Conservation (phyloP, 1,140 invertebrate species). For the Elymnias hypermnestra region DNA sequence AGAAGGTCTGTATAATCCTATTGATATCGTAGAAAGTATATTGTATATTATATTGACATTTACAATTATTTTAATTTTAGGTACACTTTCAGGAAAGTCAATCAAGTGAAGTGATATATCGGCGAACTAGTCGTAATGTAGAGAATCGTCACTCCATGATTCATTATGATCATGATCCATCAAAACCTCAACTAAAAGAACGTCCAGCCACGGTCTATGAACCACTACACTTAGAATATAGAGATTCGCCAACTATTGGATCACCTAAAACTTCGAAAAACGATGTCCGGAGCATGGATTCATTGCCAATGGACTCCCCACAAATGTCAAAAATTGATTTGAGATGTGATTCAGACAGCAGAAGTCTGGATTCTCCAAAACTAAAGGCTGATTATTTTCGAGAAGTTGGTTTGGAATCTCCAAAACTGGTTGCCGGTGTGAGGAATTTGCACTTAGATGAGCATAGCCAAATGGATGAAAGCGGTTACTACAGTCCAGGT, state of each 20-base stretch:
- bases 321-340: conserved; percentile 67
- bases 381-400: conserved; percentile 64
- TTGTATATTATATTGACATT: not conserved
- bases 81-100: conserved; percentile 65
- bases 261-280: conserved; percentile 63
- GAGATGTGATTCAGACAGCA: conserved; percentile 55
- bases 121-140: conserved; percentile 48
- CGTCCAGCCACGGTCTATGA: conserved; percentile 60
- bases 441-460: conserved; percentile 63
- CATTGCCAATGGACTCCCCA: conserved; percentile 71
- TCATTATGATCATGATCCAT: conserved; percentile 62
- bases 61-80: conserved; percentile 25
- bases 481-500: conserved; percentile 64
- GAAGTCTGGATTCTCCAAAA: conserved; percentile 71
- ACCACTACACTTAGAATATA: conserved; percentile 55
- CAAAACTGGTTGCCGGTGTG: conserved; percentile 51
- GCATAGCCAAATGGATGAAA: conserved; percentile 64
- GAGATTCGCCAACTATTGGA: conserved; percentile 57
- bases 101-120: conserved; percentile 48
- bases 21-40: not conserved
- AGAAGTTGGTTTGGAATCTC: conserved; percentile 55
- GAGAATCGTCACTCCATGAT: conserved; percentile 71
- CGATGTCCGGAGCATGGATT: conserved; percentile 72
- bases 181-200: conserved; percentile 60
- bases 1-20: conserved; percentile 39